Evolutionary conservation across 2,797 vertebrate genomes (phyloP).

Genomic region (Poeciliopsis infans): DNA sequence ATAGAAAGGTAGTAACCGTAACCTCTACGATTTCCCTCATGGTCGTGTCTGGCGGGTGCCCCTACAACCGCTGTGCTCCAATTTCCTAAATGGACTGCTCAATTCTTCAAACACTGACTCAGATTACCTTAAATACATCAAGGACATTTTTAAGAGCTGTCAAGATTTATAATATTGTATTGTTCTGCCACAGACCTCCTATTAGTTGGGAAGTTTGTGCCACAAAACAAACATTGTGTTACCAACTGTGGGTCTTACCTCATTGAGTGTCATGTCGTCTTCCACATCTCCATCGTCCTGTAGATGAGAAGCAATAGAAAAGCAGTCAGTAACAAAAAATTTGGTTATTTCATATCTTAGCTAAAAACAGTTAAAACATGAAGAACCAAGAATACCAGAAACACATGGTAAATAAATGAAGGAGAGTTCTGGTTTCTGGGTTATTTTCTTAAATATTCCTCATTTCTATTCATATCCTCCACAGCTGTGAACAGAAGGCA

Average conservation of each 20-base stretch:
- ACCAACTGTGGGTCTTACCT: conserved; percentile 69
- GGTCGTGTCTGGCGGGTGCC: background rate
- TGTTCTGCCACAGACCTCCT: background rate
- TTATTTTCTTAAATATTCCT: conserved; percentile 19
- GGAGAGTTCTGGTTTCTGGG: background rate
- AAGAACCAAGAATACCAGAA: background rate
- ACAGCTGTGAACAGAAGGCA: conserved; percentile 28
- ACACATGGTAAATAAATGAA: background rate
- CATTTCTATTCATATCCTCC: conserved; percentile 11
- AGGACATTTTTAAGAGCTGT: background rate
- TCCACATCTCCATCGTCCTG: conserved; percentile 82
- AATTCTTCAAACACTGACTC: background rate
- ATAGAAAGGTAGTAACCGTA: background rate
- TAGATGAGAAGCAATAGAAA: conserved; percentile 14
- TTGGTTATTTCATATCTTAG: background rate
- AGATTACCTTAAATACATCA: background rate
- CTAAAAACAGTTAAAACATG: background rate
- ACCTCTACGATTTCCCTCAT: background rate
- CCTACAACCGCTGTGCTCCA: background rate
- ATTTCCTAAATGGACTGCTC: background rate
- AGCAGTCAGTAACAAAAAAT: conserved; percentile 17
- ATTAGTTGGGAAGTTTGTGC: background rate
- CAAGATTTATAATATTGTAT: background rate
- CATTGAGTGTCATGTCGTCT: conserved; percentile 84
- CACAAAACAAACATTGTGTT: background rate